Base-by-base conservation (phyloP, 2,113 vertebrate genomes). In the Monarcha castaneiventris region DNA sequence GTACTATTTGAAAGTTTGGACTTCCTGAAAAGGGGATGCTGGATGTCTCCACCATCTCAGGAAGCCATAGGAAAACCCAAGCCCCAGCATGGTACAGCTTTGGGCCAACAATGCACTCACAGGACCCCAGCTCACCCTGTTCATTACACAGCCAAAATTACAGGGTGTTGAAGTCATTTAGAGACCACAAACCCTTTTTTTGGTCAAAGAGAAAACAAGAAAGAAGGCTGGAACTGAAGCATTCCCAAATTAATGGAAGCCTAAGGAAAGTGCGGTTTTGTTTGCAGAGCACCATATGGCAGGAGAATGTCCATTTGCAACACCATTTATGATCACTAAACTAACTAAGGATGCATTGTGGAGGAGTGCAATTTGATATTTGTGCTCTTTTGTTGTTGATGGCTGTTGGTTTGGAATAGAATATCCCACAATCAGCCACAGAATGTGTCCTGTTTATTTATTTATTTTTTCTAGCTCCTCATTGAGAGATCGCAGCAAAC, bases 61-160 rank as follows among this genome's bases (percentile, higher is more conserved):
- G 37, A 83, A 80, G 22, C 10, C 5, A 0, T 3, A 61, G 22
- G 37, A 63, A 59, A 44, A 16, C 4, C 10, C 4, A 1, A 39
- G 14, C 5, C 18, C 13, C 44, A 2, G 2, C 22, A 44, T 13
- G 27, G 25, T 13, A 27, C 8, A 0, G 0, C 20, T 61, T 48
- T 29, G 35, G 37, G 27, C 39, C 3, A 5, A 23, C 8, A n/a
- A 10, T 0, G 0, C 17, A 7, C 5, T 22, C 41, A 54, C 3
- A 3, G 29, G 41, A 76, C 8, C 30, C 19, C n/a, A 29, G 11
- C 7, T 64, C 59, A 72, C 30, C 18, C 22, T 16, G 21, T 7
- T 39, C 3, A 2, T 35, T 2, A 1, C 0, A 4, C 9, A 49
- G 33, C 14, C 0, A 0, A 80, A 93, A 37, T 9, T 8, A 63